Evolutionary conservation across 2,113 vertebrate genomes (phyloP), one percentile per base, ranked within the genome.

Genomic region (Sarotherodon lohbergeri): DNA sequence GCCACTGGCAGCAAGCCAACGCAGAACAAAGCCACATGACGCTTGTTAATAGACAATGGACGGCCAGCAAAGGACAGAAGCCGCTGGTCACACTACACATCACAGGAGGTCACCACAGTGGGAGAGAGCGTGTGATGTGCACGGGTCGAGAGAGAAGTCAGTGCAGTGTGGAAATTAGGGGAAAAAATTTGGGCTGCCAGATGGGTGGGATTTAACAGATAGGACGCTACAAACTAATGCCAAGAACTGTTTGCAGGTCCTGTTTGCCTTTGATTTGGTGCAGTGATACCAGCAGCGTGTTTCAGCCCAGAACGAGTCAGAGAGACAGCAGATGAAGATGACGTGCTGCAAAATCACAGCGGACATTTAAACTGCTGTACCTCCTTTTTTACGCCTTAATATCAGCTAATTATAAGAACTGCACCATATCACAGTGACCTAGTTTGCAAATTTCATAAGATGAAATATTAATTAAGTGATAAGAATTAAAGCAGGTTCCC

Each of bases 51-150:
- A 55, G 80, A 89, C 90, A 85, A 91, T 39, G 80, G 63, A 66
- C 59, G 63, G 84, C 68, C 80, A 80, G 91, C 86, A 73, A 71
- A 87, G 81, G 88, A 93, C 86, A 89, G 89, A 86, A 90, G 91
- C 71, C 86, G 52, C 91, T 61, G 89, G 85, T 89, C 83, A 73
- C 87, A 66, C 73, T 81, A 16, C 86, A 90, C 87, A 71, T 85
- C 80, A 36, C 87, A 83, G 50, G 52, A 76, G 76, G 80, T 89
- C 88, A 78, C 85, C 71, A 5, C 84, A 12, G 24, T 48, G 54
- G 41, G 88, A 48, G 85, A 78, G 84, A n/a, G 54, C 2, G 80
- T 79, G 90, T 83, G 89, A 88, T 86, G 87, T 57, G 83, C 48
- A 11, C 56, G 7, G 61, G 81, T 27, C 41, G 34, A 54, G 80